phyloP scores from a whole-genome alignment of 2,113 vertebrate genomes.

The Carollia perspicillata region DNA sequence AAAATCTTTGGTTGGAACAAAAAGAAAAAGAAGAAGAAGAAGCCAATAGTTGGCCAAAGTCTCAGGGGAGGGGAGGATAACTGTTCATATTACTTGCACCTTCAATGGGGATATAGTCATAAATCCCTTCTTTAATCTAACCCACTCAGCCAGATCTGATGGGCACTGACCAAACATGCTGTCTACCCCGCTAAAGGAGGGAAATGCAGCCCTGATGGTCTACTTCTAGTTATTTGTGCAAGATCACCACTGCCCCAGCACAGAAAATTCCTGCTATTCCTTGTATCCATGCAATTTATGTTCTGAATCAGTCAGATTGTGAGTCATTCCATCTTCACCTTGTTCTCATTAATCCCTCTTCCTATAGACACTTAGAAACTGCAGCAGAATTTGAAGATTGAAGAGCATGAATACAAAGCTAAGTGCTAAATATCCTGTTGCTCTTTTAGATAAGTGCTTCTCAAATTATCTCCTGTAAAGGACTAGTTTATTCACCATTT shows the following conservation, averaged over 20 bases:
- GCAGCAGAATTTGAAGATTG: not conserved
- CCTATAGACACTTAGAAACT: not conserved
- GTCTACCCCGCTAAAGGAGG: not conserved
- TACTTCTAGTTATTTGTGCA: not conserved
- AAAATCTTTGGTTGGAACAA: not conserved
- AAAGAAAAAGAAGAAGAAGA: not conserved
- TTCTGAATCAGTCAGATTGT: not conserved
- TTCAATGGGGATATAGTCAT: not conserved
- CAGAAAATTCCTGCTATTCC: not conserved
- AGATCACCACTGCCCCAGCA: not conserved
- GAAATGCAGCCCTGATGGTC: fast-evolving
- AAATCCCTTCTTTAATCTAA: not conserved
- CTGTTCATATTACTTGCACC: not conserved
- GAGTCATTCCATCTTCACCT: not conserved
- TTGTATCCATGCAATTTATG: not conserved
- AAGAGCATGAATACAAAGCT: not conserved
- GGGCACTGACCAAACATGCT: not conserved
- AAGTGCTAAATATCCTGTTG: not conserved
- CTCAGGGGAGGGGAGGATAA: fast-evolving
- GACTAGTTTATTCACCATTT: not conserved
- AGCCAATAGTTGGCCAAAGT: not conserved
- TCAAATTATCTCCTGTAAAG: not conserved
- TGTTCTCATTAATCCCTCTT: not conserved
- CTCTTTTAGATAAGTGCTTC: not conserved
- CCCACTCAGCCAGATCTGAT: not conserved